A percentile compares a stretch with the other conserved stretches of the same genome.
Evolutionary conservation across 2,797 vertebrate genomes (phyloP).

Genomic region (Anguilla obscura): DNA sequence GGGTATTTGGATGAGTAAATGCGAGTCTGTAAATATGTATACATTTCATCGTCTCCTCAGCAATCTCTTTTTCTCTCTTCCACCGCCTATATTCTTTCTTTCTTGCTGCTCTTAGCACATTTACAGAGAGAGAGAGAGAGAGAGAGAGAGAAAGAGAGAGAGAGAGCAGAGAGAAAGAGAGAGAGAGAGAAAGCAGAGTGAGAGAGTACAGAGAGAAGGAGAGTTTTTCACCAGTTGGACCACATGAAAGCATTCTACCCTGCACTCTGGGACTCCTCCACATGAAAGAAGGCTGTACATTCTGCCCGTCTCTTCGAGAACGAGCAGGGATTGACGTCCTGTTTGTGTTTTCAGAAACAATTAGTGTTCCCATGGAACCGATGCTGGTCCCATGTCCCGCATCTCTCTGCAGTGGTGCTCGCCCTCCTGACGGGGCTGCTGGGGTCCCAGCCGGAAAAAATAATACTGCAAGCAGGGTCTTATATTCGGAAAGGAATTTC

Average conservation of each 20-base stretch:
- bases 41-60: neutral
- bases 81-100: neutral
- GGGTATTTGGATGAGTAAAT: slow-evolving; percentile 3
- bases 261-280: neutral
- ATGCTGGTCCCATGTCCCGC: neutral
- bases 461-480: neutral
- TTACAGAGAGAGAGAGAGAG: neutral
- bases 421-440: neutral
- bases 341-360: slow-evolving; percentile 48
- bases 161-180: slow-evolving; percentile 33
- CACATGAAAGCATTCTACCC: slow-evolving; percentile 29
- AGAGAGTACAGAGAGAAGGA: slow-evolving; percentile 29
- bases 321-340: slow-evolving; percentile 40
- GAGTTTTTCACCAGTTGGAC: slow-evolving; percentile 34
- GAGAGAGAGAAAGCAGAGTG: neutral
- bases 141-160: neutral
- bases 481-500: neutral
- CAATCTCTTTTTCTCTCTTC: neutral
- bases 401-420: neutral
- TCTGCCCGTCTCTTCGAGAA: neutral
- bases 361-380: slow-evolving; percentile 45
- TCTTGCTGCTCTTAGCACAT: slow-evolving; percentile 8
- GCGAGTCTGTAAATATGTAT: neutral
- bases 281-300: slow-evolving; percentile 7
- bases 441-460: slow-evolving; percentile 2